Conservation (phyloP, 2,888 invertebrate species). For the Papilio gigon region DNA sequence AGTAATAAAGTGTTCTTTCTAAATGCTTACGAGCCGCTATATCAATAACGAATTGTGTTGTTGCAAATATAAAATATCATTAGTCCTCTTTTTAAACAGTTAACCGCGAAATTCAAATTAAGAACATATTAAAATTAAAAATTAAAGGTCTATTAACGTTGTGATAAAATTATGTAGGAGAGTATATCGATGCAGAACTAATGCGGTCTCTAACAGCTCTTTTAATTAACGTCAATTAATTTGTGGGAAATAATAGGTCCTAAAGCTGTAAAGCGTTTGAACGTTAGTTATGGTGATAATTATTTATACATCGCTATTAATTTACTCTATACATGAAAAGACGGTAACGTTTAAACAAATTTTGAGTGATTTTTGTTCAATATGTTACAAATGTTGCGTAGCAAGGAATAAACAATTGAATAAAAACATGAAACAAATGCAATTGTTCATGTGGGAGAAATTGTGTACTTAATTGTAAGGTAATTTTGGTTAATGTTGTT, state of each 20-base stretch:
- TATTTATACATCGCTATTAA: background rate
- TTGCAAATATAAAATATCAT: too few relatives aligned
- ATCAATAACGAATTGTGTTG: too few relatives aligned
- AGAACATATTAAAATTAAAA: slow-evolving; percentile 16
- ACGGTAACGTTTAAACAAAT: background rate
- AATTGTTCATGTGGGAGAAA: too few relatives aligned
- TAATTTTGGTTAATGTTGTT: background rate
- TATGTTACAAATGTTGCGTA: background rate
- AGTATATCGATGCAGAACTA: slow-evolving; percentile 33
- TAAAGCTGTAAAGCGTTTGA: slow-evolving; percentile 39
- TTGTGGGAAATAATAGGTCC: slow-evolving; percentile 33
- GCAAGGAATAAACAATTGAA: too few relatives aligned
- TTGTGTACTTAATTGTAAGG: too few relatives aligned
- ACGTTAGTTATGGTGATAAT: slow-evolving; percentile 13
- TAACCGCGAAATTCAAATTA: too few relatives aligned
- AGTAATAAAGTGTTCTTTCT: too few relatives aligned
- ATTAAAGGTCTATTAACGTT: slow-evolving; percentile 1
- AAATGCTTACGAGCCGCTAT: too few relatives aligned
- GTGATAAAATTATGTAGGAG: slow-evolving; percentile 16
- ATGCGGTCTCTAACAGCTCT: slow-evolving; percentile 26
- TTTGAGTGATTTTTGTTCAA: background rate
- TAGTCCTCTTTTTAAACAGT: too few relatives aligned
- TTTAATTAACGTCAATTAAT: slow-evolving; percentile 39
- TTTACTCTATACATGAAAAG: background rate
- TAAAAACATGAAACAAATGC: too few relatives aligned